These are phyloP conservation scores for Chelonia mydas DNA, from an alignment of 2,797 vertebrate genomes.

Conservation along the genomic window DNA sequence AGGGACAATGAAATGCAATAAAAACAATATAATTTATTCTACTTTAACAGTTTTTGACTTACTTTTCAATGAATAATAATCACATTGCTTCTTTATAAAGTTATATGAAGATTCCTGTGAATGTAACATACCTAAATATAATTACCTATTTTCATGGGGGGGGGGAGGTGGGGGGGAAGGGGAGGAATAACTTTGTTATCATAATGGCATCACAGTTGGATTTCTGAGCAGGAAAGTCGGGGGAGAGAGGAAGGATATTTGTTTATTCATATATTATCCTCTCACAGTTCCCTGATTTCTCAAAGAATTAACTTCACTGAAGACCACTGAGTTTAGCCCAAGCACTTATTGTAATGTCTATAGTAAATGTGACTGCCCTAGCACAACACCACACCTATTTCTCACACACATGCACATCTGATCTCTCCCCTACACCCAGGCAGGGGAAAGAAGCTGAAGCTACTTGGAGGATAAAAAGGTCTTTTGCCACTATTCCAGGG, in stretches of 20 bases:
- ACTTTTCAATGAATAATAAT: background rate
- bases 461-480: background rate
- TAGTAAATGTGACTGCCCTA: background rate
- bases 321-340: background rate
- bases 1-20: background rate
- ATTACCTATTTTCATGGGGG: background rate
- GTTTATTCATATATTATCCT: rapidly evolving
- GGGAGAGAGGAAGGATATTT: background rate
- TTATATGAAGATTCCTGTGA: background rate
- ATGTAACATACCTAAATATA: background rate
- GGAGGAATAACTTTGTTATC: background rate
- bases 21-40: background rate
- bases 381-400: background rate
- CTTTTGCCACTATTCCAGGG: background rate
- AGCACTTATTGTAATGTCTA: background rate
- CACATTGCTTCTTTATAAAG: background rate
- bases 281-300: background rate
- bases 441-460: rapidly evolving
- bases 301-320: rapidly evolving
- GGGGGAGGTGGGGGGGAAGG: background rate
- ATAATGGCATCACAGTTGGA: background rate
- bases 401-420: background rate
- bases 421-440: background rate
- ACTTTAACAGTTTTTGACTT: rapidly evolving
- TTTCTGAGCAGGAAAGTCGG: background rate